These are phyloP conservation scores for Desoria tigrina DNA, from an alignment of 2,888 invertebrate species.

Conservation along the genomic window DNA sequence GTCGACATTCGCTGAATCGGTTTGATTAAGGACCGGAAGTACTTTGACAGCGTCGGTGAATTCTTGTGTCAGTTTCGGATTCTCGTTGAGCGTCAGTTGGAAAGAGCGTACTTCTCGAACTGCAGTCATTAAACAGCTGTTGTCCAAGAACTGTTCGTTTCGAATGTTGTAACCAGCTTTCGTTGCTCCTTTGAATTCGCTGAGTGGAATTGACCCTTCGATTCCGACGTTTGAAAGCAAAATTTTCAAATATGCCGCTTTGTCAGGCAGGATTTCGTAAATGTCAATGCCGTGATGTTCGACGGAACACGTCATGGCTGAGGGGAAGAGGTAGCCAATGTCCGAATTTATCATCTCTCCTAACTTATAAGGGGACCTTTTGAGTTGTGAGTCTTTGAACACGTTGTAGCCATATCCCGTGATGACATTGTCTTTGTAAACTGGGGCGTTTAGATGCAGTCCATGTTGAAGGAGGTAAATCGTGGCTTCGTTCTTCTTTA, in stretches of 20 bases:
- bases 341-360: slow-evolving; percentile 5
- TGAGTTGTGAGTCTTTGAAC: slow-evolving; percentile 16
- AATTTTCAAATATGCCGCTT: slow-evolving; percentile 13
- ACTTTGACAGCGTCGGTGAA: neutral
- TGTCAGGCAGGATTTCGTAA: slow-evolving; percentile 1
- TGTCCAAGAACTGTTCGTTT: too few relatives aligned
- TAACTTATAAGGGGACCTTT: slow-evolving; percentile 18
- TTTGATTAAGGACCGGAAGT: slow-evolving; percentile 19
- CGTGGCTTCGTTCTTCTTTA: slow-evolving; percentile 19
- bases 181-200: slow-evolving; percentile 10
- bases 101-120: slow-evolving; percentile 18
- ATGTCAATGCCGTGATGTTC: neutral
- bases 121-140: neutral
- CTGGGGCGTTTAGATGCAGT: slow-evolving; percentile 18
- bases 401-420: slow-evolving; percentile 30
- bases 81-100: slow-evolving; percentile 22
- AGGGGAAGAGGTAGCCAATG: too few relatives aligned
- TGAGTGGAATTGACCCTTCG: neutral
- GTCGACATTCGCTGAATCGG: slow-evolving; percentile 21
- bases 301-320: slow-evolving; percentile 5
- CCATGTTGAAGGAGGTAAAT: slow-evolving; percentile 26
- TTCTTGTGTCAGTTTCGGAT: neutral
- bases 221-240: slow-evolving; percentile 4
- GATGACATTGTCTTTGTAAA: slow-evolving; percentile 16
- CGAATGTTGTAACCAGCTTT: slow-evolving; percentile 20